Conservation (phyloP, 2,888 invertebrate species). For the Cephus sareptanus region DNA sequence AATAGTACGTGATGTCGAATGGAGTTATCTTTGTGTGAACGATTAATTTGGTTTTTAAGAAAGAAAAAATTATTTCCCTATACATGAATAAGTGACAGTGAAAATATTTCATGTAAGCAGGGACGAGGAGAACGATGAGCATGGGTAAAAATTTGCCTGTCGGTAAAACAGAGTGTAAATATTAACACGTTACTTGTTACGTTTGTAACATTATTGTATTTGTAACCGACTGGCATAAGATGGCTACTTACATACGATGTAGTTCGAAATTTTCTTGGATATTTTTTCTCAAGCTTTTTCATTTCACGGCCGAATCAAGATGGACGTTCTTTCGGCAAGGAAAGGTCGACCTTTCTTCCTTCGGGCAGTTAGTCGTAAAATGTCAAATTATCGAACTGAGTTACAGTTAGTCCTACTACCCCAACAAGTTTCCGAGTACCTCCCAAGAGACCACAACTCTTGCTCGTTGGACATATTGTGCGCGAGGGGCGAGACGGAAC, state of each 20-base stretch:
- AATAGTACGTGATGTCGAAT: too few species aligned
- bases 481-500: conserved; percentile 1
- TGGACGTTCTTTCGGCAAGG: not conserved
- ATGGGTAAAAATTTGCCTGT: too few species aligned
- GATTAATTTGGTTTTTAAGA: too few species aligned
- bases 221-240: too few species aligned
- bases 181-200: too few species aligned
- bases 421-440: conserved; percentile 18
- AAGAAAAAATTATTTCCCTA: too few species aligned
- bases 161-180: too few species aligned
- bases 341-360: conserved; percentile 7
- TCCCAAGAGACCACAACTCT: conserved; percentile 15
- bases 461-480: conserved; percentile 12
- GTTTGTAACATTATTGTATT: too few species aligned
- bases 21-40: too few species aligned
- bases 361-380: conserved; percentile 15
- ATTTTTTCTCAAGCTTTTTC: not conserved
- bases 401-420: conserved; percentile 17
- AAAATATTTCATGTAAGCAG: too few species aligned
- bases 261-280: not conserved
- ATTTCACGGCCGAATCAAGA: not conserved
- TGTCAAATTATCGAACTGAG: conserved; percentile 18
- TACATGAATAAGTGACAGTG: too few species aligned
- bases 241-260: not conserved
- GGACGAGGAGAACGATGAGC: too few species aligned